phyloP scores from a whole-genome alignment of 1,140 invertebrate genomes.

The Hermatobates lingyangjiaoensis region DNA sequence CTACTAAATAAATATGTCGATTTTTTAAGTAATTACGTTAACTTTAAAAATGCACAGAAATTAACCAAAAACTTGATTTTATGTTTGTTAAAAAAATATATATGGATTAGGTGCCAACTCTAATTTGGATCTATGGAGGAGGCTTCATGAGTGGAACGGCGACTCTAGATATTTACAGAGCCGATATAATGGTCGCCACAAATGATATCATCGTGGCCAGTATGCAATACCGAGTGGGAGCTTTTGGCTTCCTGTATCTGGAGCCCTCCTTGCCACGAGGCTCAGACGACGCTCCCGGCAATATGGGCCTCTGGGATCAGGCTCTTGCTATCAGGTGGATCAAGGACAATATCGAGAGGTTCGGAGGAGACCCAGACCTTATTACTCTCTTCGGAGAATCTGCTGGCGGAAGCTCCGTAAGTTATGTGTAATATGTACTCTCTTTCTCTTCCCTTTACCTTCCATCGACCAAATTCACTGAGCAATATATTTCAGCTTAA shows the following conservation, averaged over 20 bases:
- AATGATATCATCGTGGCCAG: slow-evolving; percentile 71
- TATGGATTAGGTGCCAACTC: slow-evolving; percentile 41
- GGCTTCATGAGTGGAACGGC: slow-evolving; percentile 81
- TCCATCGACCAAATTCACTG: no score
- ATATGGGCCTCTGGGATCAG: slow-evolving; percentile 80
- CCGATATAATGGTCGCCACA: slow-evolving; percentile 60
- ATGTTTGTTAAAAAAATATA: neutral
- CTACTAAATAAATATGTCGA: no score
- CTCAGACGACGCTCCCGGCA: slow-evolving; percentile 35
- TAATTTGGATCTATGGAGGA: slow-evolving; percentile 86
- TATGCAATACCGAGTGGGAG: slow-evolving; percentile 75
- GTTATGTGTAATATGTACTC: no score
- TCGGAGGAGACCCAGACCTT: slow-evolving; percentile 78
- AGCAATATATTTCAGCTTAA: no score
- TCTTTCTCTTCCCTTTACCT: no score
- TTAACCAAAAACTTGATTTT: no score
- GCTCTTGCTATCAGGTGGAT: slow-evolving; percentile 80
- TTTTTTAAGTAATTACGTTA: no score
- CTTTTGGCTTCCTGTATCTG: slow-evolving; percentile 78
- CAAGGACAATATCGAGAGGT: slow-evolving; percentile 71
- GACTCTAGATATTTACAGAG: slow-evolving; percentile 75
- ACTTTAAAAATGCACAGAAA: no score
- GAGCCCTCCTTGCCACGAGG: slow-evolving; percentile 17
- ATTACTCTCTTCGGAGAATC: slow-evolving; percentile 91
- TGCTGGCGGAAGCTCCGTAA: slow-evolving; percentile 74